Base-by-base conservation (phyloP, 2,888 invertebrate species). In the Acrobeloides nanus region DNA sequence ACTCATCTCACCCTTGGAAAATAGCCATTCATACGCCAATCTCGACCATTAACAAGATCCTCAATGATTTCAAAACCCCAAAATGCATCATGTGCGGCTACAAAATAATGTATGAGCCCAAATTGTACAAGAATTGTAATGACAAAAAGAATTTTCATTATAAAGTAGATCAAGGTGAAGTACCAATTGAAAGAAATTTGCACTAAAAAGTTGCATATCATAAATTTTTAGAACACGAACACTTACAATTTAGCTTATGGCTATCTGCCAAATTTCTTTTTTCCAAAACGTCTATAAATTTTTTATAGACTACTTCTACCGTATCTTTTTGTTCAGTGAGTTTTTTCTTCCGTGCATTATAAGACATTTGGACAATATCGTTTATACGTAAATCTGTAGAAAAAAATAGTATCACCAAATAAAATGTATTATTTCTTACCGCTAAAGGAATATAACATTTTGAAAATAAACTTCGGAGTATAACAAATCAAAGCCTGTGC, bases 21-120 rank as follows among this genome's bases (percentile, higher is more conserved):
- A 17, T 49, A 55, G 3, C 59, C 75, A 40, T 64, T 68, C 45
- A 66, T 69, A 37, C 68, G 57, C 75, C 74, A 74, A 54, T 69
- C 68, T 3, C 60, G 40, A 23, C 74, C 73, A 17, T 53, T 34
- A 4, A 52, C 8, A 15, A 54, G 37, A 50, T 74, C 67, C 10
- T 56, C 45, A 15, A 75, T 65, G 29, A 75, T 64, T 5, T 68
- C 68, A 48, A 66, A 58, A 32, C 75, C 74, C 71, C 74, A 74
- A 54, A 74, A 62, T 23, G 59, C 53, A 52, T 73, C 66, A 17
- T 54, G 49, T 21, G 74, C 62, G 21, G 64, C 67, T 18, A 75
- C 60, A 60, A 73, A 75, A 38, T 60, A 60, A 52, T 75, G 73
- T 47, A 75, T 62, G 32, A 75, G 64, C 46, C 69, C 41, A 44